Base-by-base conservation (phyloP, 1,140 invertebrate species). In the Bombus turneri region DNA sequence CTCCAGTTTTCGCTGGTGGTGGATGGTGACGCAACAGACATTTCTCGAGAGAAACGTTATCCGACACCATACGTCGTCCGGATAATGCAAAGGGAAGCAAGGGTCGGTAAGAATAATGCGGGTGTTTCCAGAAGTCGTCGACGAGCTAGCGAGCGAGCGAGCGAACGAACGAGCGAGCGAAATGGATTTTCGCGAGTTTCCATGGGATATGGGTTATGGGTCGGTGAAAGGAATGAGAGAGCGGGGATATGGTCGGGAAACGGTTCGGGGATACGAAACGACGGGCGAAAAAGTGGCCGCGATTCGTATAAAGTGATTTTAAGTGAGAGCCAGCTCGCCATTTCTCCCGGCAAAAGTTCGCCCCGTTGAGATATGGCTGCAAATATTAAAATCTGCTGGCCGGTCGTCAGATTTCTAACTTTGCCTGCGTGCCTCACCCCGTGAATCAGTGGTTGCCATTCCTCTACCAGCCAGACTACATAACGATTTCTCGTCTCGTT, bases 341-440 rank as follows among this genome's bases (percentile, higher is more conserved):
- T 89, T 78, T 84, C 77, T 47, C 82, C 75, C 39, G 68, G 77
- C 74, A 31, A 89, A 92, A 92, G 85, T 92, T 93, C 84, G 86
- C 85, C 66, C 80, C 76, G 83, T 59, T 93, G 93, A 93, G 88
- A 93, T 93, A 93, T 93, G 92, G 90, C 76, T 88, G 91, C 85
- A 92, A 93, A 93, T 93, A 93, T 93, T 93, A 93, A 93, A 93
- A 93, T 93, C 91, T 84, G 82, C 85, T 88, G 83, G 84, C 87
- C 86, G 89, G 64, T 87, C 80, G 87, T 87, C 89, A 81, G 86
- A 31, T 43, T 74, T 64, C 68, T 12, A 64, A 18, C 68, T 3
- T 28, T 5, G 69, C 37, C 25, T 13, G 10, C 41, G 43, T 64
- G 37, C 72, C 41, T 34, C 41, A 64, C 53, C n/a, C 53, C 31